Evolutionary conservation across 2,797 vertebrate species (phyloP).

Genomic region (Phalanger gymnotis): DNA sequence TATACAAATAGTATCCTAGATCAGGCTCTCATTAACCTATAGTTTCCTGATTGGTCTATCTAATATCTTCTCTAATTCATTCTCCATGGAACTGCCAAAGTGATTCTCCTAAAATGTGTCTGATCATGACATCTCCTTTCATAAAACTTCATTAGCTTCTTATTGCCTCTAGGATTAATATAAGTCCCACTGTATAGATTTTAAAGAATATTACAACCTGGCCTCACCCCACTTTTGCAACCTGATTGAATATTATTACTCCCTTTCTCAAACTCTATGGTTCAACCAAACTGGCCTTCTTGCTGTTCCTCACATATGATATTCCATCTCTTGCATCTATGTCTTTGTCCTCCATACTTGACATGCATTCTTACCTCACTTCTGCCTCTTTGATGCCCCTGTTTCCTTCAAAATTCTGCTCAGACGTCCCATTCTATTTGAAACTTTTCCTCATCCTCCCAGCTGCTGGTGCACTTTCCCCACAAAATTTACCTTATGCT

Average conservation of each 20-base stretch:
- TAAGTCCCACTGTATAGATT: background rate
- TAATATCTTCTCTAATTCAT: background rate
- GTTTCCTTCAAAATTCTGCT: background rate
- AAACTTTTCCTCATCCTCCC: background rate
- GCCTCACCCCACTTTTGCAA: background rate
- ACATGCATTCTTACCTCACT: background rate
- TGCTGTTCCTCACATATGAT: background rate
- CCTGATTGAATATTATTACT: background rate
- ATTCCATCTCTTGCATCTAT: background rate
- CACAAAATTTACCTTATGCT: background rate
- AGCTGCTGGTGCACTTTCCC: background rate
- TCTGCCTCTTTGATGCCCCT: background rate
- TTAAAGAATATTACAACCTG: background rate
- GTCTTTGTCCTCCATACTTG: background rate
- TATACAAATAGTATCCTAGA: background rate
- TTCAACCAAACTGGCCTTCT: background rate
- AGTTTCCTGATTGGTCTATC: background rate
- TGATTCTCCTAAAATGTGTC: background rate
- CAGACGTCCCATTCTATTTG: background rate
- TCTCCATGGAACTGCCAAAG: background rate
- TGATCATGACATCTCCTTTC: background rate
- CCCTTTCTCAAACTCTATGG: background rate
- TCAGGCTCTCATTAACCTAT: background rate
- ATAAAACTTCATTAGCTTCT: background rate
- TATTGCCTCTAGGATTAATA: background rate